Base-by-base conservation (phyloP, 2,888 invertebrate genomes). In the Camponotus fellah region DNA sequence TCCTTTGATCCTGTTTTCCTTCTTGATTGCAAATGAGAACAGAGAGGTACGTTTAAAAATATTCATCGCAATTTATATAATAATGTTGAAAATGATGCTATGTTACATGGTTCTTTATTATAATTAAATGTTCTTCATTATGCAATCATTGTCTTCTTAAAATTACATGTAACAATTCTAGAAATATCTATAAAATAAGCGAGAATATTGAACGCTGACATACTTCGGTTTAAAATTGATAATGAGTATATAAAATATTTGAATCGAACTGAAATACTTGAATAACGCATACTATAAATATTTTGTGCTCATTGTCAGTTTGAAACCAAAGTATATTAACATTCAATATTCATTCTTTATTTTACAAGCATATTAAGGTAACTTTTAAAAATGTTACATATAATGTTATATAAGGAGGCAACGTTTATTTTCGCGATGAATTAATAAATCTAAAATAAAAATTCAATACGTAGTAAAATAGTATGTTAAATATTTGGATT, bases 11-110 rank as follows among this genome's bases (percentile, higher is more conserved):
- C 69, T 49, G 66, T 34, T 65, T 64, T 69, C 71, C 80, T 60
- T 64, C 56, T 75, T 86, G 87, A 87, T 90, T 83, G 85, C 88
- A 85, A 85, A 80, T 87, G 32, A 64, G 83, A 53, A 76, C 68
- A 32, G 69, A 68, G 86, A 68, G 86, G 58, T 83, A 40, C 62
- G 72, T 84, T 90, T 85, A 86, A 88, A 71, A 80, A 58, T 77
- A 60, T 49, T 83, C 82, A 74, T 17, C 58, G 72, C 88, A 83
- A 77, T 82, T 65, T 40, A 32, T 40, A 32, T 49, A 69, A 62
- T 79, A 56, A 43, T 21, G 37, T 66, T 43, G 71, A 14, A 26
- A 64, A 66, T 53, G 75, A 46, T 8, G 32, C 32, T 37, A 34
- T 9, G 17, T 65, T 75, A 12, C 49, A 34, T 75, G 26, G 26